Evolutionary conservation across 1,140 invertebrate species (phyloP).

Genomic region (Zaprionus capensis): DNA sequence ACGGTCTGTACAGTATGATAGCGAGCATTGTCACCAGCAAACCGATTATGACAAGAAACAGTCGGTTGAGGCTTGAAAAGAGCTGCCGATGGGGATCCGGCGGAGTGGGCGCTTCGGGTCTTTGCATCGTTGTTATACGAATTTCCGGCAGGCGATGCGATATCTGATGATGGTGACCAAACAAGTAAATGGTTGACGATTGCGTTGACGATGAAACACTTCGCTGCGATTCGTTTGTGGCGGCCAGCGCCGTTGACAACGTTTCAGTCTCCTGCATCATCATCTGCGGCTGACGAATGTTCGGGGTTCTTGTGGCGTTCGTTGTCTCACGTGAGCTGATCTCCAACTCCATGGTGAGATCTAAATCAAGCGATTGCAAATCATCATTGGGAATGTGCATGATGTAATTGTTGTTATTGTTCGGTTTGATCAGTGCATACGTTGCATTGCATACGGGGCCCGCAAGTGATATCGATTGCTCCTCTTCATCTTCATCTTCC

Average conservation of each 20-base stretch:
- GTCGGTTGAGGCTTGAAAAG: background rate
- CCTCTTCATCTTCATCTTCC: background rate
- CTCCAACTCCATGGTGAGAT: constrained; percentile 7
- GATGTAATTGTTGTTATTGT: constrained; percentile 52
- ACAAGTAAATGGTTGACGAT: constrained; percentile 40
- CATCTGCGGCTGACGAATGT: background rate
- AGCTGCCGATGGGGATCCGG: background rate
- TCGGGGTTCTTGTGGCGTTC: background rate
- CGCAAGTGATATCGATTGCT: background rate
- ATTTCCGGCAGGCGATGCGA: constrained; percentile 38
- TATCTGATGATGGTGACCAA: constrained; percentile 27
- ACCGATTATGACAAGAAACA: background rate
- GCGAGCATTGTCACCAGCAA: background rate
- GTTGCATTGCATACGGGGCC: constrained; percentile 28
- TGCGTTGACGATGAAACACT: constrained; percentile 54
- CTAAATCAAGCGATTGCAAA: background rate
- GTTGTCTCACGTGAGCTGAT: background rate
- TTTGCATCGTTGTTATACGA: constrained; percentile 31
- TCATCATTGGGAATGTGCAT: constrained; percentile 35
- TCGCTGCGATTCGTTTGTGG: constrained; percentile 46
- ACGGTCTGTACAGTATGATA: background rate
- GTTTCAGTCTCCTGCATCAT: background rate
- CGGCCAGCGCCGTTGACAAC: constrained; percentile 22
- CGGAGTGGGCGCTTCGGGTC: background rate
- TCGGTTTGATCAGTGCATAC: background rate